Evolutionary conservation across 2,797 vertebrate species (phyloP).

Genomic region (Eulemur rubriventer): DNA sequence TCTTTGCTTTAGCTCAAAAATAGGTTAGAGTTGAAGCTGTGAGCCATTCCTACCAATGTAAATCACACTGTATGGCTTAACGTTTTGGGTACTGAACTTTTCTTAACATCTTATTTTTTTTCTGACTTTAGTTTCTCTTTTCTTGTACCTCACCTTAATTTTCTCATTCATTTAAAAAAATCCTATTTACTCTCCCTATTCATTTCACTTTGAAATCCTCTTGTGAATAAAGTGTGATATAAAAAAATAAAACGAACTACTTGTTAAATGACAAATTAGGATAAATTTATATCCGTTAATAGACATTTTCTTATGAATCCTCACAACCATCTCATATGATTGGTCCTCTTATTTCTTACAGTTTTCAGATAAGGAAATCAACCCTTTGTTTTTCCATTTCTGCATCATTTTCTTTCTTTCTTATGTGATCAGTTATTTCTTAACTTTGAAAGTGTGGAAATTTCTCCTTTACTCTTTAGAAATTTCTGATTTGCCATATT

Average conservation of each 20-base stretch:
- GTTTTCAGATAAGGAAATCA: not conserved
- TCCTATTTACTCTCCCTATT: not conserved
- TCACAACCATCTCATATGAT: not conserved
- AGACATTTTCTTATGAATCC: not conserved
- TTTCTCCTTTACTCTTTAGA: not conserved
- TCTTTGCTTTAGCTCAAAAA: not conserved
- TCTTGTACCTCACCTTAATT: not conserved
- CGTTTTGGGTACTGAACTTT: not conserved
- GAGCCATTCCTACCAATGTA: not conserved
- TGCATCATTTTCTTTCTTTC: not conserved
- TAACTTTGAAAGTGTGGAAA: not conserved
- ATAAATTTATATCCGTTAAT: not conserved
- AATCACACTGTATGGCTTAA: not conserved
- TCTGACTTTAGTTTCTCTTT: not conserved
- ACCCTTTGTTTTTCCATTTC: not conserved
- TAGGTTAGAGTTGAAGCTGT: not conserved
- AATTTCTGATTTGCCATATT: not conserved
- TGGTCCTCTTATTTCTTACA: not conserved
- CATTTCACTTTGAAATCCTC: not conserved
- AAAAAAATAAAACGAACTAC: not conserved
- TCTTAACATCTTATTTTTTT: not conserved
- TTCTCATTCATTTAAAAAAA: not conserved
- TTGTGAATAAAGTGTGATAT: not conserved
- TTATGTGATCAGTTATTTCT: conserved; percentile 15
- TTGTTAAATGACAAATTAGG: not conserved